phyloP scores from a whole-genome alignment of 2,797 vertebrate genomes.

The Macrochelys suwanniensis region DNA sequence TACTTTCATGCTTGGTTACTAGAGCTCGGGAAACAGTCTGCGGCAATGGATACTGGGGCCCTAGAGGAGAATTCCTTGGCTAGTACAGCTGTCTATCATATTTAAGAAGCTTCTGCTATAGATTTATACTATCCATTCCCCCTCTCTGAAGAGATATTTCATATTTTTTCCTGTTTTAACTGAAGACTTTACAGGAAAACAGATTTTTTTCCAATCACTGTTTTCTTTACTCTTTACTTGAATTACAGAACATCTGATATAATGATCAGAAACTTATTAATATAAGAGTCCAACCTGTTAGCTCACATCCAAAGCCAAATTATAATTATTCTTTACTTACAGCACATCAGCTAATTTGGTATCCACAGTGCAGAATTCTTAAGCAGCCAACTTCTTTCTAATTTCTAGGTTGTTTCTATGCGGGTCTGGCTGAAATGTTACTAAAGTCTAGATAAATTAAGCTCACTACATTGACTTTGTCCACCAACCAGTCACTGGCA shows the following conservation, averaged over 20 bases:
- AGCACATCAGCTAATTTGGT: not conserved
- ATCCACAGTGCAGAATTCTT: not conserved
- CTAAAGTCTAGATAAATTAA: not conserved
- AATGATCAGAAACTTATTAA: not conserved
- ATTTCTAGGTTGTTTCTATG: not conserved
- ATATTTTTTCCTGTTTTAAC: not conserved
- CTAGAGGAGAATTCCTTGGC: not conserved
- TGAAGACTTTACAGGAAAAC: not conserved
- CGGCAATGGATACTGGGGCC: not conserved
- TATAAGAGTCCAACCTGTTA: not conserved
- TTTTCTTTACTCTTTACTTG: not conserved
- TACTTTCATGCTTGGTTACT: not conserved
- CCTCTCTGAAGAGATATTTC: not conserved
- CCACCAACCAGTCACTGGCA: not conserved
- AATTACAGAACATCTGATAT: constrained; percentile 7
- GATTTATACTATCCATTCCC: not conserved
- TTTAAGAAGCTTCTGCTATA: not conserved
- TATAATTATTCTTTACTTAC: not conserved
- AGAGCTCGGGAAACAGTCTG: not conserved
- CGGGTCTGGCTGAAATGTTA: not conserved
- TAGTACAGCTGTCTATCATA: not conserved
- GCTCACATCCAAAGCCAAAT: not conserved
- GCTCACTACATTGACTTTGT: not conserved
- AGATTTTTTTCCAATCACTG: not conserved
- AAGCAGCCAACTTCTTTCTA: not conserved